Evolutionary conservation across 2,113 vertebrate genomes (phyloP), one percentile per base, ranked within the genome.

Genomic region (Ibidorhyncha struthersii): DNA sequence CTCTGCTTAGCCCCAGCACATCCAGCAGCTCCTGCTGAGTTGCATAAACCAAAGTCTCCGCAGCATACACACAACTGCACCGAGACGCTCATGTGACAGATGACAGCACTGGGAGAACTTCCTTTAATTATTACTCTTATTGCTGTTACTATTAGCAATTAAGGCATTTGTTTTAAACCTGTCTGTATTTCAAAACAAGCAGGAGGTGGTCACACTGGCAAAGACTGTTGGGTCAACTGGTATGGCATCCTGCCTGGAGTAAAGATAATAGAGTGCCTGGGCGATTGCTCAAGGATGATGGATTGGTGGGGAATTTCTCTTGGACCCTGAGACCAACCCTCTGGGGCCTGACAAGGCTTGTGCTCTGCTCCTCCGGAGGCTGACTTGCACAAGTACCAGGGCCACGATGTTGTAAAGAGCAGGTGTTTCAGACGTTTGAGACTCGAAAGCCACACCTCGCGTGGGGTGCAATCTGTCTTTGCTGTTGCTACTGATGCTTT

Each of bases 291-390:
- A 91, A 66, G 1, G 29, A 25, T 95, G 94, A 94, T 77, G 83
- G 94, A 91, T 89, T 12, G 45, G 40, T 72, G 62, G 86, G 38
- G 82, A 97, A 90, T 77, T 71, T 79, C 91, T 90, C 70, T 26
- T 14, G 55, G 93, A 90, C 95, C 81, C 86, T 2, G 25, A 34
- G 56, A 84, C 5, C 77, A 53, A 2, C 62, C 53, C 81, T 77
- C 70, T 82, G 74, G 86, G 67, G 36, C 81, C 81, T 93, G 96
- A 88, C 73, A 88, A 93, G 85, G 93, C 89, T 96, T 95, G 96
- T 66, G 95, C 76, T 89, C 70, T 66, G 95, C 76, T 89, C 70
- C 65, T 50, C 63, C 12, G 38, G 73, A 26, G 78, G 66, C 26
- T 73, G 77, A 4, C 66, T 96, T 97, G 89, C 94, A 87, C 89